Evolutionary conservation across 2,888 invertebrate species (phyloP).

Genomic region (Drosophila basisetae): DNA sequence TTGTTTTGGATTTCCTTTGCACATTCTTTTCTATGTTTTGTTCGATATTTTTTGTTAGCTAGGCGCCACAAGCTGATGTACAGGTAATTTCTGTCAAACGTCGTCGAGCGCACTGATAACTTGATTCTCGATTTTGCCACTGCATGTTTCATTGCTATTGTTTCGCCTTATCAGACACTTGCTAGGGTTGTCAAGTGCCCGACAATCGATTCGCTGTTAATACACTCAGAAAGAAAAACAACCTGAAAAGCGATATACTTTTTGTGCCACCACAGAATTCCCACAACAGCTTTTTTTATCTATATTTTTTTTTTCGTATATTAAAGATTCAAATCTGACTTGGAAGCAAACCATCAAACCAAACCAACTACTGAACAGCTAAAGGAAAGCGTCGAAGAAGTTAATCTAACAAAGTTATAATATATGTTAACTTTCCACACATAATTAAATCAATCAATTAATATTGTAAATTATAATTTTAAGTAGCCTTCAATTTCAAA

Average conservation of each 20-base stretch:
- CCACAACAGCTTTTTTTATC: not conserved
- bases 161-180: conserved; percentile 52
- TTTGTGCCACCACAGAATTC: not conserved
- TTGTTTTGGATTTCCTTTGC: not conserved
- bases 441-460: not conserved
- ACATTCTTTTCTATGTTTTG: conserved; percentile 14
- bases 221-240: not conserved
- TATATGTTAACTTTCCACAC: not conserved
- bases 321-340: not conserved
- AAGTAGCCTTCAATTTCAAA: not conserved
- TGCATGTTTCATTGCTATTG: conserved; percentile 34
- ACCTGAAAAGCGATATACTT: not conserved
- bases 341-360: not conserved
- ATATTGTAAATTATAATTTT: not conserved
- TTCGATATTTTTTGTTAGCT: not conserved
- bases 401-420: not conserved
- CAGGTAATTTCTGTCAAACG: conserved; percentile 58
- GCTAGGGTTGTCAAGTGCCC: conserved; percentile 54
- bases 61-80: not conserved
- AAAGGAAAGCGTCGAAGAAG: no score
- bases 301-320: no score
- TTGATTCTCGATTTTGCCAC: conserved; percentile 26
- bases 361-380: not conserved
- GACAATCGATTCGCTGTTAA: conserved; percentile 17
- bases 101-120: conserved; percentile 57